Conservation (phyloP, 2,888 invertebrate genomes). For the Pristionchus japonicus region DNA sequence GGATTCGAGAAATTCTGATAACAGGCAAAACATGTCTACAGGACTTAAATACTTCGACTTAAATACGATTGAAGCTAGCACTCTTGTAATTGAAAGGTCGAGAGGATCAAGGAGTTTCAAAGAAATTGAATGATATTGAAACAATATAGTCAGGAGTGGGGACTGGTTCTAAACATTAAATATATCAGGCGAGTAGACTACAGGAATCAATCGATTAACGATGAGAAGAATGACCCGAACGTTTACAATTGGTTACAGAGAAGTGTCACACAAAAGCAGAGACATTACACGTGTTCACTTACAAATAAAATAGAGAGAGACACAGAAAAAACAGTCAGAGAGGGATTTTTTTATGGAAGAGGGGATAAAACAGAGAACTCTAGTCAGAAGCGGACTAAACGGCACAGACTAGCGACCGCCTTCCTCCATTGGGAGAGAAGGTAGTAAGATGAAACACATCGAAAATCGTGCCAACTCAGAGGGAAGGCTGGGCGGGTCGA, state of each 20-base stretch:
- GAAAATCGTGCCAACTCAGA: neutral
- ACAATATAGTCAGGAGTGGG: too few species aligned
- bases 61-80: too few species aligned
- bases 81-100: too few species aligned
- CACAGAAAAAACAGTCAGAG: neutral
- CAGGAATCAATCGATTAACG: too few species aligned
- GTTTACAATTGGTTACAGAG: neutral
- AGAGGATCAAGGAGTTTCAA: too few species aligned
- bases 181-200: too few species aligned
- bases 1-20: too few species aligned
- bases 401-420: conserved; percentile 23
- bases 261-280: neutral
- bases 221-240: too few species aligned
- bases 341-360: neutral
- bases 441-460: neutral
- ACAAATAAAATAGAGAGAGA: conserved; percentile 21
- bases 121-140: too few species aligned
- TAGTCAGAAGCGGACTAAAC: neutral
- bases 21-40: too few species aligned
- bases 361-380: neutral
- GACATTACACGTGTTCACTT: conserved; percentile 31
- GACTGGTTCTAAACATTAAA: too few species aligned
- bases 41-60: too few species aligned
- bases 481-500: neutral
- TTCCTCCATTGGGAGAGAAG: neutral